phyloP scores from a whole-genome alignment of 2,113 vertebrate genomes.

The Marcusenius ussheri region DNA sequence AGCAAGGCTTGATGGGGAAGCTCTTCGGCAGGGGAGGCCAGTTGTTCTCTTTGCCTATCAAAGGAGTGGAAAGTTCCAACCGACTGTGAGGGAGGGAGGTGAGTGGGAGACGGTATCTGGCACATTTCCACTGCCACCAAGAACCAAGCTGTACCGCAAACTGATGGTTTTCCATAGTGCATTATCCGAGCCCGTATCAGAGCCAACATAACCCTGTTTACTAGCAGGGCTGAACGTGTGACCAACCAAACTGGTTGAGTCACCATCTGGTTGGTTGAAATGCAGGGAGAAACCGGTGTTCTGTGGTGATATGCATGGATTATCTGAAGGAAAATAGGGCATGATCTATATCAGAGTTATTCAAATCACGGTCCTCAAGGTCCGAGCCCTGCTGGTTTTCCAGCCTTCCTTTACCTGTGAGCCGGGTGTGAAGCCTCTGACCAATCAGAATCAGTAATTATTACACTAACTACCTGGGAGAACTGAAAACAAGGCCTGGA shows the following conservation, averaged over 20 bases:
- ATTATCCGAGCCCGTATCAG: background rate
- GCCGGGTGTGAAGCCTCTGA: too few relatives aligned
- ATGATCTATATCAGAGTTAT: background rate
- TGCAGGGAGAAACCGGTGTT: background rate
- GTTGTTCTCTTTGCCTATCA: slow-evolving; percentile 81
- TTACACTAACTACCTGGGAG: too few relatives aligned
- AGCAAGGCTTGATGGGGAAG: slow-evolving; percentile 87
- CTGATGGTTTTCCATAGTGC: background rate
- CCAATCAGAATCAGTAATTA: too few relatives aligned
- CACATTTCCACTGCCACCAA: background rate
- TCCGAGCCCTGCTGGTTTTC: too few relatives aligned
- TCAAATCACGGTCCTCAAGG: too few relatives aligned
- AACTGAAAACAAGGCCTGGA: too few relatives aligned
- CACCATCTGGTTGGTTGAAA: background rate
- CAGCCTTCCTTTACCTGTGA: too few relatives aligned
- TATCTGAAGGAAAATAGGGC: background rate
- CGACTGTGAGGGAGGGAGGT: background rate
- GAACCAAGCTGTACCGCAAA: background rate
- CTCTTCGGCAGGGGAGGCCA: slow-evolving; percentile 83
- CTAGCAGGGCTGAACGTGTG: background rate
- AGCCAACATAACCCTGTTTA: background rate
- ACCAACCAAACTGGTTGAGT: background rate
- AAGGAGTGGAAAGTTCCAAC: background rate
- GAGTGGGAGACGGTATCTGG: background rate
- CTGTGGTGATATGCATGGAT: background rate